Evolutionary conservation across 2,113 vertebrate genomes (phyloP).

Genomic region (Globicephala melas): DNA sequence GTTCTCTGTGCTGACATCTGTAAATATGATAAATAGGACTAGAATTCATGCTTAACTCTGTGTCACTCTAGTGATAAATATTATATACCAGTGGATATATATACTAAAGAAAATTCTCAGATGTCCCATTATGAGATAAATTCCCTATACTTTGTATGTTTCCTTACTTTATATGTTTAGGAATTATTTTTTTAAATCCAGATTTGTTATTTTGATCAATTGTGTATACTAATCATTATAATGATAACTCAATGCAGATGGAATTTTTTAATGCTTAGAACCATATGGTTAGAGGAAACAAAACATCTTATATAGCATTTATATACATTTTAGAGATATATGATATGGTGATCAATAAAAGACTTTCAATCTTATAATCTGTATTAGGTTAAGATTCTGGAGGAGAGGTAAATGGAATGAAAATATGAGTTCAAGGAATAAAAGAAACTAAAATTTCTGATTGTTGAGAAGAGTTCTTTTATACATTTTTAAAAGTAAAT

Average conservation of each 20-base stretch:
- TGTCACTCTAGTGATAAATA: slow-evolving; percentile 23
- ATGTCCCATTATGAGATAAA: background rate
- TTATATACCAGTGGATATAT: background rate
- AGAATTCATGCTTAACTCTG: background rate
- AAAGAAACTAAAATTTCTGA: slow-evolving; percentile 14
- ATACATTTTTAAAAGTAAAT: background rate
- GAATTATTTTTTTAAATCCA: background rate
- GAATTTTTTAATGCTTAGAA: background rate
- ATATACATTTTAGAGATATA: background rate
- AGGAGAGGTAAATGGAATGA: background rate
- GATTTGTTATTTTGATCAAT: background rate
- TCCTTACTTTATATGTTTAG: background rate
- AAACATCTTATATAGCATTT: background rate
- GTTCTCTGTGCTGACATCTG: background rate
- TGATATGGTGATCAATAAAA: background rate
- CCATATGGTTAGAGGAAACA: background rate
- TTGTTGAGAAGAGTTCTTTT: background rate
- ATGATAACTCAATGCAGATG: background rate
- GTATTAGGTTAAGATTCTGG: background rate
- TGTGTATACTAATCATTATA: background rate
- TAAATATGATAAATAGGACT: background rate
- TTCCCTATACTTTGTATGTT: background rate
- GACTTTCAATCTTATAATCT: background rate
- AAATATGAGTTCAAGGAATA: background rate
- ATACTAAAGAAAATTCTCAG: background rate